Evolutionary conservation across 2,888 invertebrate species (phyloP).

Genomic region (Calephelis perditalis): DNA sequence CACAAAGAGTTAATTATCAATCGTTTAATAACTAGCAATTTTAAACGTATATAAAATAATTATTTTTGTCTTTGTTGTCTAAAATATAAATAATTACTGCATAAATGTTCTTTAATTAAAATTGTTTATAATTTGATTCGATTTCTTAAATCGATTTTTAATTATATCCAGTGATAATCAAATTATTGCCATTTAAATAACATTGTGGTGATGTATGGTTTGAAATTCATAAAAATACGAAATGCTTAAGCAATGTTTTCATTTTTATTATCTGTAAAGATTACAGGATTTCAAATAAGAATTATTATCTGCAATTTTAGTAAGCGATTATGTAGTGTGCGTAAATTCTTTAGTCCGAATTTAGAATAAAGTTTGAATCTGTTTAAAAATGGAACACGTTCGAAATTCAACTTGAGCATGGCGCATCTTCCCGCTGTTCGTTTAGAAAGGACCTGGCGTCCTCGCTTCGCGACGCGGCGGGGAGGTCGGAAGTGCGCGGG

Average conservation of each 20-base stretch:
- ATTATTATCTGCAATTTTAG: too few relatives aligned
- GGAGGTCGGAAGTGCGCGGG: conserved; percentile 50
- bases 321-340: too few relatives aligned
- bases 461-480: conserved; percentile 34
- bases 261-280: too few relatives aligned
- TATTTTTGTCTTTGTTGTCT: conserved; percentile 5
- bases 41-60: conserved; percentile 6
- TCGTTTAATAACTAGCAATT: conserved; percentile 2
- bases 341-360: not conserved
- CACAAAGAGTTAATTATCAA: conserved; percentile 9
- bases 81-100: not conserved
- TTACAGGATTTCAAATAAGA: too few relatives aligned
- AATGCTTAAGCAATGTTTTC: too few relatives aligned
- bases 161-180: too few relatives aligned
- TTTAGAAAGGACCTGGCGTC: conserved; percentile 45
- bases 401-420: conserved; percentile 28
- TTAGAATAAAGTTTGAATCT: conserved; percentile 12
- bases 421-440: conserved; percentile 44
- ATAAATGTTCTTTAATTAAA: conserved; percentile 4
- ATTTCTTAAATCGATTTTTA: not conserved
- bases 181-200: too few relatives aligned
- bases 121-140: conserved; percentile 9
- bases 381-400: conserved; percentile 26
- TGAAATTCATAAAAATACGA: too few relatives aligned
- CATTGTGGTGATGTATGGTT: too few relatives aligned